Evolutionary conservation across 30 jellyfish, hydroid and myxozoan genomes (phyloP).

Genomic region (Hydractinia symbiolongicarpus): DNA sequence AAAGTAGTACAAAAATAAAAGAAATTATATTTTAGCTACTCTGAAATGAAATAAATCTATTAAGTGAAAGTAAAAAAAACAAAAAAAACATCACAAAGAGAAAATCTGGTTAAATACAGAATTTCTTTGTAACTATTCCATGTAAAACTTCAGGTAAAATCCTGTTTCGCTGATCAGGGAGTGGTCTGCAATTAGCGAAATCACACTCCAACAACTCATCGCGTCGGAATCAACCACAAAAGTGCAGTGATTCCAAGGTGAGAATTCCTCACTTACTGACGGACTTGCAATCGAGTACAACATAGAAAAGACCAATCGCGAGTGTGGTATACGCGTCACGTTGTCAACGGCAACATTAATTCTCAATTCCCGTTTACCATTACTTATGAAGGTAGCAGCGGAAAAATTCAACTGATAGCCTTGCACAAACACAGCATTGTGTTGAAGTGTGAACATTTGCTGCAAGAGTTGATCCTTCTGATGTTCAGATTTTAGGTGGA

Average conservation of each 20-base stretch:
- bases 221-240: slow-evolving; percentile 8
- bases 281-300: slow-evolving; percentile 34
- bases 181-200: slow-evolving; percentile 35
- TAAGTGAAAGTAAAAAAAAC: too few species aligned
- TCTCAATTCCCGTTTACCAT: background rate
- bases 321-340: slow-evolving; percentile 21
- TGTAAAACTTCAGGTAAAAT: slow-evolving; percentile 26
- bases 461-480: background rate
- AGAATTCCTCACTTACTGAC: slow-evolving; percentile 30
- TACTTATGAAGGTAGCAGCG: slow-evolving; percentile 3
- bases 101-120: too few species aligned
- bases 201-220: slow-evolving; percentile 9
- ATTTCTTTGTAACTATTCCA: slow-evolving; percentile 3
- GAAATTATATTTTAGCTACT: too few species aligned
- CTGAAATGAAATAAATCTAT: too few species aligned
- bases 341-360: slow-evolving; percentile 18
- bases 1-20: too few species aligned
- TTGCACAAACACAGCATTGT: slow-evolving; percentile 19
- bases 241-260: slow-evolving; percentile 44
- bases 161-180: slow-evolving; percentile 30
- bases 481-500: background rate
- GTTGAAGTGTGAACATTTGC: background rate
- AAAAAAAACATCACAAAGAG: too few species aligned
- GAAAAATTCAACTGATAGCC: slow-evolving; percentile 34
- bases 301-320: slow-evolving; percentile 21